Evolutionary conservation across 2,888 invertebrate genomes (phyloP).

Genomic region (Noctua comes): DNA sequence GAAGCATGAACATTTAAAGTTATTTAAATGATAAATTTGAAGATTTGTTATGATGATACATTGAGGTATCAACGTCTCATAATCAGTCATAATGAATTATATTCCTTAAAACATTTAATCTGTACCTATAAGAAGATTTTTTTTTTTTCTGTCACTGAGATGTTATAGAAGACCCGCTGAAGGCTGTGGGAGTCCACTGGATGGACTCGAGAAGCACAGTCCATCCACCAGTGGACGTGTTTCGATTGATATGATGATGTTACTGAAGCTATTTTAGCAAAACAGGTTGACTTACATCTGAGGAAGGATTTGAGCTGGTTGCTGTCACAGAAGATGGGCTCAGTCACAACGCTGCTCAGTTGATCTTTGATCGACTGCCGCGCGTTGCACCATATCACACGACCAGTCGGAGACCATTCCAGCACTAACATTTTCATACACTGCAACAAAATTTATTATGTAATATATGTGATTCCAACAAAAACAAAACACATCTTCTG

Average conservation of each 20-base stretch:
- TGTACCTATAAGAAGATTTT: background rate
- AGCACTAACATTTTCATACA: conserved; percentile 83
- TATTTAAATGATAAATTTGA: conserved; percentile 2
- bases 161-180: background rate
- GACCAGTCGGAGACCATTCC: conserved; percentile 81
- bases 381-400: conserved; percentile 82
- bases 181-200: background rate
- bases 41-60: background rate
- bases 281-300: conserved; percentile 69
- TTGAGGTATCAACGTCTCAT: background rate
- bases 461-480: background rate
- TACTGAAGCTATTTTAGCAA: background rate
- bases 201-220: background rate
- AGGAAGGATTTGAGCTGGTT: conserved; percentile 72
- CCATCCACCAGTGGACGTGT: background rate
- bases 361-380: conserved; percentile 77
- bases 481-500: background rate
- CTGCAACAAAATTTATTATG: conserved; percentile 69
- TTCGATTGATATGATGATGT: background rate
- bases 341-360: conserved; percentile 74
- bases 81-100: background rate
- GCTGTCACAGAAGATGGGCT: conserved; percentile 79
- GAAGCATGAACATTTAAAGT: conserved; percentile 21
- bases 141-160: background rate
- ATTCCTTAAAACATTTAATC: background rate